Evolutionary conservation across 2,797 vertebrate genomes (phyloP).

Genomic region (Coregonus sp.): DNA sequence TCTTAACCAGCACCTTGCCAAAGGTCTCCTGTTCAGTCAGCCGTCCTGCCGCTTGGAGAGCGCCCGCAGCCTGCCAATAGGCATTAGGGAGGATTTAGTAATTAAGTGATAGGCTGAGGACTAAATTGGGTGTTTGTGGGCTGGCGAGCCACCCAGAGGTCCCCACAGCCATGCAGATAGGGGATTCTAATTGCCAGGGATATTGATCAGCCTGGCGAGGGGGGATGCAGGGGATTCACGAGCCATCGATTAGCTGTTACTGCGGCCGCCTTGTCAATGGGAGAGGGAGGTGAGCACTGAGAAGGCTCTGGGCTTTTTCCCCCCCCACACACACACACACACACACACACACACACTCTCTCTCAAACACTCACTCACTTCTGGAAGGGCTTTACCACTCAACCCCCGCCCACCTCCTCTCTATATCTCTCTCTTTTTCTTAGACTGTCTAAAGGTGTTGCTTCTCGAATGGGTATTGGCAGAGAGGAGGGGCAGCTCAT

Average conservation of each 20-base stretch:
- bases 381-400: slow-evolving; percentile 23
- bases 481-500: neutral
- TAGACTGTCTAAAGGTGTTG: neutral
- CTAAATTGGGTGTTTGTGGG: slow-evolving; percentile 86
- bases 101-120: slow-evolving; percentile 85
- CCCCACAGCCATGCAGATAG: slow-evolving; percentile 83
- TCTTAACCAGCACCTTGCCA: slow-evolving; percentile 75
- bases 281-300: slow-evolving; percentile 64
- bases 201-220: slow-evolving; percentile 79
- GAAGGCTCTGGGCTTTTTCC: slow-evolving; percentile 63
- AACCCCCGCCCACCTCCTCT: neutral
- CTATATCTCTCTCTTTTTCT: slow-evolving; percentile 10
- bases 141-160: slow-evolving; percentile 74
- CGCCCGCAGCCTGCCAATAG: slow-evolving; percentile 78
- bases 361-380: slow-evolving; percentile 19
- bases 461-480: neutral
- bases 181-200: slow-evolving; percentile 85
- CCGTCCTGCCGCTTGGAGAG: slow-evolving; percentile 61
- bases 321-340: slow-evolving; percentile 30
- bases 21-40: slow-evolving; percentile 79
- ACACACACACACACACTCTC: neutral
- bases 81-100: slow-evolving; percentile 83
- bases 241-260: slow-evolving; percentile 84
- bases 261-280: slow-evolving; percentile 74
- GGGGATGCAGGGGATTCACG: slow-evolving; percentile 73